Evolutionary conservation across 2,113 vertebrate genomes (phyloP), one percentile per base, ranked within the genome.

Genomic region (Numenius arquata): DNA sequence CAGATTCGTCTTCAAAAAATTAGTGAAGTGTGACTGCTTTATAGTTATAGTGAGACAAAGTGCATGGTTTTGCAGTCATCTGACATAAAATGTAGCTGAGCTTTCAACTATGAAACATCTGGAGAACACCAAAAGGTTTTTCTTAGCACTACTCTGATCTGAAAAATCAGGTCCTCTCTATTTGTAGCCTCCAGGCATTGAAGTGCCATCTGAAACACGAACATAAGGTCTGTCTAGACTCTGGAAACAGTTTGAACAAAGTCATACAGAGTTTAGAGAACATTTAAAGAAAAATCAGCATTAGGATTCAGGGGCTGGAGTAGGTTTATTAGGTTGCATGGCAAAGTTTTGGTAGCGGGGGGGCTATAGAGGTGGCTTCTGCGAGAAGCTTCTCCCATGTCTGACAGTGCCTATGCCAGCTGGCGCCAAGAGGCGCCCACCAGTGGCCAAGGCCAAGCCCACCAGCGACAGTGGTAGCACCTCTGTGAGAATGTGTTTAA

Each of bases 81-180:
- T 93, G 70, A 52, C 47, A 83, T 76, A 92, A 97, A 83, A 87
- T 0, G 1, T 41, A 65, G 63, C 85, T 72, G 78, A 94, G 23
- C 27, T 88, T 95, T 90, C 90, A 72, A 45, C 87, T 81, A 4
- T 2, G 4, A 88, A 95, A 96, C 88, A 95, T 94, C 83, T 95
- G 95, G 91, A 89, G 63, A 84, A 62, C 6, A 10, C 91, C 27
- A 41, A 65, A 79, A 90, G 18, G 12, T 52, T 93, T 93, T 92
- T 79, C 77, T 83, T 74, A 92, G 90, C 40, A 14, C 32, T 75
- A 16, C 30, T 95, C 65, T 65, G 34, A 83, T 84, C 52, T 78
- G 61, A 94, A 41, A 91, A 89, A 93, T 81, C 71, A 96, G 65
- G 65, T 81, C 71, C 9, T 16, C 53, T 86, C 2, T 41, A 61